Conservation (phyloP, 1,140 invertebrate species). For the Chrysomallon squamiferum region DNA sequence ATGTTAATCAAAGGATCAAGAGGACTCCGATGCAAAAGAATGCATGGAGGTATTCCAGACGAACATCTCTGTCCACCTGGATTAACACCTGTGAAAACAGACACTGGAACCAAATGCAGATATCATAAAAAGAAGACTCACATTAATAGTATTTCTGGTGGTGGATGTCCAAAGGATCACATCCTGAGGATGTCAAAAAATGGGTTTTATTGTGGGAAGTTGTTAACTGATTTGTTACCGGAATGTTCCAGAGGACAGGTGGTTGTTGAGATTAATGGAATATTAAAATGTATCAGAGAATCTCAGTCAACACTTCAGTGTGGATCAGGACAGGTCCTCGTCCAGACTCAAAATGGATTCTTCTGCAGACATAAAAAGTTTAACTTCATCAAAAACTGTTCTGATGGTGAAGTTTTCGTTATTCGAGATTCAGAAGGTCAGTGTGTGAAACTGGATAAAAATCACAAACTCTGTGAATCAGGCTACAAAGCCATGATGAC, state of each 20-base stretch:
- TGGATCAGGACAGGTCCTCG: neutral
- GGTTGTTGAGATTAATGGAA: neutral
- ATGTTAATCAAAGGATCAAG: neutral
- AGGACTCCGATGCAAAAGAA: neutral
- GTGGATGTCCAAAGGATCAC: neutral
- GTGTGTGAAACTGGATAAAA: neutral
- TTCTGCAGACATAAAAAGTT: neutral
- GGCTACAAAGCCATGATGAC: neutral
- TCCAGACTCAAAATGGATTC: neutral
- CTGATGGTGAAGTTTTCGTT: neutral
- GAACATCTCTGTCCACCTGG: neutral
- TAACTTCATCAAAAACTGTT: neutral
- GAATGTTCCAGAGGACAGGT: neutral
- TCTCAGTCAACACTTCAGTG: neutral
- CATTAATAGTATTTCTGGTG: neutral
- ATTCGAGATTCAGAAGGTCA: neutral
- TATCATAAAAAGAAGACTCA: neutral
- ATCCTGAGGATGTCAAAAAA: neutral
- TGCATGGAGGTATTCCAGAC: neutral
- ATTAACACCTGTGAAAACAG: neutral
- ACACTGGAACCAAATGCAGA: neutral
- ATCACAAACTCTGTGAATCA: neutral
- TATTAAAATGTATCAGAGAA: neutral
- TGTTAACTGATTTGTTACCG: neutral
- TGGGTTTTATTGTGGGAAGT: conserved; percentile 6